Conservation (phyloP, 2,113 vertebrate species). For the Bagarius yarrelli region DNA sequence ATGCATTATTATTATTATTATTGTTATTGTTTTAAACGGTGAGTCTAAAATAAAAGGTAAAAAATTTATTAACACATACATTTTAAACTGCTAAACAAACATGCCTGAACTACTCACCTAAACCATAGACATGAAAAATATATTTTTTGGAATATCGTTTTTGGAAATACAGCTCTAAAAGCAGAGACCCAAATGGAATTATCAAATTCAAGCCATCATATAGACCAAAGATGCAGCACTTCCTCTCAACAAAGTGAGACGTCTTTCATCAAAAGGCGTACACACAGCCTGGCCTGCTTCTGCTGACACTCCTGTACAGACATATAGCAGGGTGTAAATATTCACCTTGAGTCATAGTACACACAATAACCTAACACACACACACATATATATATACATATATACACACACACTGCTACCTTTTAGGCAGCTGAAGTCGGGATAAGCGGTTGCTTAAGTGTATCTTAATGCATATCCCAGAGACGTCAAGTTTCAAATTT, state of each 20-base stretch:
- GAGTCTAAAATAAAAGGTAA: no score
- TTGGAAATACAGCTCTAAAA: background rate
- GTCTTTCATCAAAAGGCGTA: no score
- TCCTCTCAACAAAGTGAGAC: background rate
- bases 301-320: background rate
- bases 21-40: background rate
- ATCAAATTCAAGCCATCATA: background rate
- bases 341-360: background rate
- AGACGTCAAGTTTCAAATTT: constrained; percentile 9
- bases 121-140: no score
- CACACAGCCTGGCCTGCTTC: background rate
- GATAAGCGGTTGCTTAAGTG: constrained; percentile 16
- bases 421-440: background rate
- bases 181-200: background rate
- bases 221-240: background rate
- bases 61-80: no score
- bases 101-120: no score
- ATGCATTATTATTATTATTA: no score
- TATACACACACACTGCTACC: no score
- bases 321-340: background rate
- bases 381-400: no score
- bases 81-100: no score
- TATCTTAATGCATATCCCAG: constrained; percentile 25
- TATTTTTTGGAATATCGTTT: no score
- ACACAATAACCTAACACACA: background rate